Conservation (phyloP, 2,888 invertebrate genomes). For the Xestia sexstrigata region DNA sequence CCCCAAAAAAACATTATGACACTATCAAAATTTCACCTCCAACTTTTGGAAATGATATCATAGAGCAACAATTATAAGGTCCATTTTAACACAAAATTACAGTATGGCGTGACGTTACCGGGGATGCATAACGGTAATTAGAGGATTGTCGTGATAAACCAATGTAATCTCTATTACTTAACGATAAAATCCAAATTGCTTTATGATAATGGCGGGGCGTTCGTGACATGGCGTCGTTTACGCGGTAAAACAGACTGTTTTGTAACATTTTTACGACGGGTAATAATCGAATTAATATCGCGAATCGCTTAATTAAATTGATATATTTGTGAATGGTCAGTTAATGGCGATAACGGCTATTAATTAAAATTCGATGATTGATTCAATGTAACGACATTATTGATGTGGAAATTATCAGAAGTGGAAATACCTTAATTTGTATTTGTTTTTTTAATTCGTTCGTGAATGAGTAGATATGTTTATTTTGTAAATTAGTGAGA, state of each 20-base stretch:
- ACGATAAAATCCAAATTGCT: constrained; percentile 88
- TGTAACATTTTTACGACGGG: constrained; percentile 87
- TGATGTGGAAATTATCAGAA: constrained; percentile 46
- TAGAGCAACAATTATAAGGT: constrained; percentile 69
- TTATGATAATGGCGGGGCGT: constrained; percentile 77
- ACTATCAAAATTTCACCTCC: constrained; percentile 49
- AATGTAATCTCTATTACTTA: constrained; percentile 87
- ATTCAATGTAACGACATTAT: constrained; percentile 44
- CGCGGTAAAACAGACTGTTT: constrained; percentile 81
- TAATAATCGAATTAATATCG: constrained; percentile 89
- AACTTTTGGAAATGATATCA: constrained; percentile 63
- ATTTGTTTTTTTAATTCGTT: constrained; percentile 50
- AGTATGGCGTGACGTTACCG: constrained; percentile 78
- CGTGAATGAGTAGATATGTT: constrained; percentile 30
- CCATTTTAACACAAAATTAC: constrained; percentile 69
- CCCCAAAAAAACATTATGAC: constrained; percentile 22
- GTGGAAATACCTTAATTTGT: constrained; percentile 40
- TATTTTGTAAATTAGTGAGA: constrained; percentile 27
- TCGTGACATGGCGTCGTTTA: constrained; percentile 83
- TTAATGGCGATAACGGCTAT: constrained; percentile 68
- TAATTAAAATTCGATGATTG: constrained; percentile 62
- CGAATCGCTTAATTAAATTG: constrained; percentile 89
- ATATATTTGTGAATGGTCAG: constrained; percentile 76
- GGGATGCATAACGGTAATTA: constrained; percentile 84
- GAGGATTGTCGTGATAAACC: constrained; percentile 81